Percentiles rank a stretch among this genome's conserved stretches.
These are phyloP conservation scores for Orthosia cruda DNA, from an alignment of 2,888 invertebrate genomes.

Conservation along the genomic window DNA sequence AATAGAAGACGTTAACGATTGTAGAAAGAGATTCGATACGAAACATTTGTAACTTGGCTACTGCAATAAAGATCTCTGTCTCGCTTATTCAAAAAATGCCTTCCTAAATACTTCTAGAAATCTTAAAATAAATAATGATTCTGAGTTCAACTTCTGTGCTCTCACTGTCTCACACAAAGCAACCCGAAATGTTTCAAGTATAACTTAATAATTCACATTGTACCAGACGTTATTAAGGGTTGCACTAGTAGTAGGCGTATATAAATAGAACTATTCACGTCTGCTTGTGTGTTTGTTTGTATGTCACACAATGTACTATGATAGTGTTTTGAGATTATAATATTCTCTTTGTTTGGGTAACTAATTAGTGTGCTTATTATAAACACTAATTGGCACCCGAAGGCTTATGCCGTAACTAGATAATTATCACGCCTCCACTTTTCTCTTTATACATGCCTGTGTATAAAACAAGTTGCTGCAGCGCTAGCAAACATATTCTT, in stretches of 20 bases:
- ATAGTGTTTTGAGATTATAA: conserved; percentile 17
- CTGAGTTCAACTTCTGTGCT: conserved; percentile 15
- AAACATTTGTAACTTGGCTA: too few species aligned
- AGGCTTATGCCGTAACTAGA: neutral
- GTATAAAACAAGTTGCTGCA: conserved; percentile 17
- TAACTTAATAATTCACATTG: conserved; percentile 65
- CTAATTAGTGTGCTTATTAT: neutral
- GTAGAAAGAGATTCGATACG: too few species aligned
- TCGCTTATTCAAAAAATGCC: too few species aligned
- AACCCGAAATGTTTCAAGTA: conserved; percentile 41
- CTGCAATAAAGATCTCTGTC: too few species aligned
- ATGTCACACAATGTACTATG: neutral
- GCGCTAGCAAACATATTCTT: neutral
- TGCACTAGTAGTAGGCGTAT: conserved; percentile 4
- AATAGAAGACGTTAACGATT: too few species aligned
- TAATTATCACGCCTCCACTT: neutral
- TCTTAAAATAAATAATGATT: neutral
- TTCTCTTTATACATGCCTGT: neutral
- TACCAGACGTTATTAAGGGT: conserved; percentile 40
- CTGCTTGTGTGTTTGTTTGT: conserved; percentile 27
- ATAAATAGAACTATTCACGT: conserved; percentile 44
- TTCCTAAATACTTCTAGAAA: too few species aligned
- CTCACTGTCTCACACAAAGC: neutral
- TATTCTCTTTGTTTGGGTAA: conserved; percentile 1
- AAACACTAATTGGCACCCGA: conserved; percentile 13